A percentile compares a stretch with the other conserved stretches of the same genome.
These are phyloP conservation scores for Aurelia sp. DNA, from an alignment of 30 jellyfish, hydroid and myxozoan genomes.

Conservation along the genomic window DNA sequence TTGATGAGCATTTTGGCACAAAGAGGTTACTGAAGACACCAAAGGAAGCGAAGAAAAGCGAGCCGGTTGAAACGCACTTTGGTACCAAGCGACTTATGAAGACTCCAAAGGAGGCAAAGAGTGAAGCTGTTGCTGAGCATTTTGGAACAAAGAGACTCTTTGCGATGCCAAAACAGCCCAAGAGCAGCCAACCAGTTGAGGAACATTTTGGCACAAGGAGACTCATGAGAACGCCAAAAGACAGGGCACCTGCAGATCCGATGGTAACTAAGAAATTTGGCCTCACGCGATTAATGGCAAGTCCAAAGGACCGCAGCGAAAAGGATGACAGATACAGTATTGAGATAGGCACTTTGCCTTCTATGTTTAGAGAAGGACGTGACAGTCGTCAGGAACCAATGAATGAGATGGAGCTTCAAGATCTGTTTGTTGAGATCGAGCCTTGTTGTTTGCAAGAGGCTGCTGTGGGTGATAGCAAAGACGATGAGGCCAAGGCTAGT, in stretches of 20 bases:
- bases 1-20: constrained; percentile 20
- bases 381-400: neutral
- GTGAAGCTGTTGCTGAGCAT: constrained; percentile 4
- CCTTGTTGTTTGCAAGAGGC: too few relatives aligned
- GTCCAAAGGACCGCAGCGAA: neutral
- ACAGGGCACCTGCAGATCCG: neutral
- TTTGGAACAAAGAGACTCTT: constrained; percentile 3
- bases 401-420: neutral
- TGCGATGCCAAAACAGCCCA: neutral
- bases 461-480: too few relatives aligned
- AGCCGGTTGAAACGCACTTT: constrained; percentile 6
- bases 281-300: neutral
- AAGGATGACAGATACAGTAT: constrained; percentile 1
- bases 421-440: neutral
- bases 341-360: neutral
- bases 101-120: constrained; percentile 13
- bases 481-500: too few relatives aligned
- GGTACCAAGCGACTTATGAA: constrained; percentile 23
- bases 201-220: constrained; percentile 4
- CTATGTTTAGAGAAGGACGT: neutral
- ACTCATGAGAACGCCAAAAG: constrained; percentile 30
- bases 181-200: neutral
- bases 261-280: neutral
- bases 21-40: constrained; percentile 15
- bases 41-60: constrained; percentile 8